phyloP scores from a whole-genome alignment of 2,797 vertebrate species.

The Halcyon leucocephala region DNA sequence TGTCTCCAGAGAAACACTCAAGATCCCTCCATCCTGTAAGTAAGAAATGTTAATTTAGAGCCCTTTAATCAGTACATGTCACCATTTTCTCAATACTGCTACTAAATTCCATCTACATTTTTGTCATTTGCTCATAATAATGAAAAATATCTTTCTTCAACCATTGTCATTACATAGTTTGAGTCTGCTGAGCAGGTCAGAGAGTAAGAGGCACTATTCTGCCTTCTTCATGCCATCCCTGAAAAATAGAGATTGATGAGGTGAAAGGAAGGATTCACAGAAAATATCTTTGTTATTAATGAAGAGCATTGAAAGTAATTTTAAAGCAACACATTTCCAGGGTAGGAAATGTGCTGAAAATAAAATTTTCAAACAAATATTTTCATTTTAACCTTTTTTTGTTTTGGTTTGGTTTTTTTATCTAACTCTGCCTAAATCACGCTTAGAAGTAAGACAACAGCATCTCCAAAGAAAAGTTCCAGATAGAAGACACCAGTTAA shows the following conservation, averaged over 20 bases:
- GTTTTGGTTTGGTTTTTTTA: background rate
- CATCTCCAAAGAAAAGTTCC: background rate
- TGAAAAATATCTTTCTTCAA: background rate
- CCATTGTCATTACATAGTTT: background rate
- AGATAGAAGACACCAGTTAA: background rate
- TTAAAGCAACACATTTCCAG: background rate
- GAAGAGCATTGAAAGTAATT: background rate
- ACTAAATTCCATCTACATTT: background rate
- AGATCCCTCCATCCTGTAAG: background rate
- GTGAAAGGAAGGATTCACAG: background rate
- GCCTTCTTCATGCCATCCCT: background rate
- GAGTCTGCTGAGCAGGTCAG: background rate
- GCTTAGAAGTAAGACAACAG: background rate
- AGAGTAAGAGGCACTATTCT: background rate
- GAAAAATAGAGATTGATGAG: background rate
- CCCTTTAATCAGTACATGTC: background rate
- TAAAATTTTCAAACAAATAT: accelerated
- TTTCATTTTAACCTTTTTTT: background rate
- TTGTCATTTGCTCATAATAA: background rate
- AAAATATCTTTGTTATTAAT: background rate
- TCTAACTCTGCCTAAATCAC: background rate
- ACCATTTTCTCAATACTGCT: background rate
- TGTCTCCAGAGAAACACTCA: background rate
- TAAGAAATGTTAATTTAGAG: background rate
- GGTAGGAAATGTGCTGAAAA: background rate